Conservation (phyloP, 1,140 invertebrate species). For the Trichonephila inaurata region DNA sequence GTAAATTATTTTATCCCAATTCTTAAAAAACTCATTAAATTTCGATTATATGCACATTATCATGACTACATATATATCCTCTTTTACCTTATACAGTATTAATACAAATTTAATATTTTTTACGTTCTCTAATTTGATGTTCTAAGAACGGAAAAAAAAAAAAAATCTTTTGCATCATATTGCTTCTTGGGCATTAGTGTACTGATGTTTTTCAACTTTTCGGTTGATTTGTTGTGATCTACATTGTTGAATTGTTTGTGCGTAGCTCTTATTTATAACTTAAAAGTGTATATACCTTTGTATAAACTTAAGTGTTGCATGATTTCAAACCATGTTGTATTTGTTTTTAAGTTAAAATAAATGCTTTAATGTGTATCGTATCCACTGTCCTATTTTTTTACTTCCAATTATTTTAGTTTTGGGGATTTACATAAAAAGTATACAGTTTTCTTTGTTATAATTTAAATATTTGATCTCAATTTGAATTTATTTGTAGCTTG, state of each 20-base stretch:
- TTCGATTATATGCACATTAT: too few relatives aligned
- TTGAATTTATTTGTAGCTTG: too few relatives aligned
- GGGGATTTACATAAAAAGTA: too few relatives aligned
- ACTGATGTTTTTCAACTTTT: not conserved
- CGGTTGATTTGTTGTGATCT: not conserved
- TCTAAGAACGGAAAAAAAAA: not conserved
- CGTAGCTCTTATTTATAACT: conserved; percentile 8
- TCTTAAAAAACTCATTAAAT: too few relatives aligned
- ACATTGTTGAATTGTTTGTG: not conserved
- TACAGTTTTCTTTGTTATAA: too few relatives aligned
- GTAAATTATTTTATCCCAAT: too few relatives aligned
- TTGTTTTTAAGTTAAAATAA: conserved; percentile 32
- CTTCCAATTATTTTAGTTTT: too few relatives aligned
- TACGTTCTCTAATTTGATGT: too few relatives aligned
- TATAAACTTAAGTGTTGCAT: conserved; percentile 13
- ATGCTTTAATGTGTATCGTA: conserved; percentile 29
- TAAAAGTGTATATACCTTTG: conserved; percentile 33
- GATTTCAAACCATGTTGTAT: conserved; percentile 24
- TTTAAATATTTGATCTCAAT: too few relatives aligned
- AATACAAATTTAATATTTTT: too few relatives aligned
- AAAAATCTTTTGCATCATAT: not conserved
- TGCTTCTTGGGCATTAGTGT: conserved; percentile 25
- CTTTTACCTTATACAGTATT: too few relatives aligned
- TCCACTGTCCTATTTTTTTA: not conserved
- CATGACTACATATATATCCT: too few relatives aligned